Evolutionary conservation across 2,888 invertebrate genomes (phyloP).

Genomic region (Limulus polyphemus): DNA sequence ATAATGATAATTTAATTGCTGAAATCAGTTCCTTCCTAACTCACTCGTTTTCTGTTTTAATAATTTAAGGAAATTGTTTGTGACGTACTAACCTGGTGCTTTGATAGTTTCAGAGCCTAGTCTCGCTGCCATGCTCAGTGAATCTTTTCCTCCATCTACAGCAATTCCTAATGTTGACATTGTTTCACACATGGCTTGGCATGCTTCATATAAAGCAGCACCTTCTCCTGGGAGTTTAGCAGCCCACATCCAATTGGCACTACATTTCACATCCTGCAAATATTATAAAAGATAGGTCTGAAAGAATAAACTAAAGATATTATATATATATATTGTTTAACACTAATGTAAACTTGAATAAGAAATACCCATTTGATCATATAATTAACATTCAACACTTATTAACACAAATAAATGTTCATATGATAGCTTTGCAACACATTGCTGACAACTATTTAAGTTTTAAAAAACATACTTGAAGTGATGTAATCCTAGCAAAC

Average conservation of each 20-base stretch:
- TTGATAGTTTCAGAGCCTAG: constrained; percentile 52
- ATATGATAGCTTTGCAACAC: background rate
- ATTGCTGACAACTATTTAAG: background rate
- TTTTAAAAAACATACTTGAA: constrained; percentile 38
- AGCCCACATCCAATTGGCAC: constrained; percentile 99
- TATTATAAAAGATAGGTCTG: background rate
- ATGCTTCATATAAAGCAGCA: constrained; percentile 71
- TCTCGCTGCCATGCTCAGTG: constrained; percentile 89
- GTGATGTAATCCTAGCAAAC: constrained; percentile 48
- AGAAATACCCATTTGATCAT: too few relatives aligned
- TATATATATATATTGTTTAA: too few relatives aligned
- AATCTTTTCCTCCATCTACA: constrained; percentile 94
- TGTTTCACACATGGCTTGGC: constrained; percentile 69
- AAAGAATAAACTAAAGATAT: too few relatives aligned
- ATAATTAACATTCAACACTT: too few relatives aligned
- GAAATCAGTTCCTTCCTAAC: too few relatives aligned
- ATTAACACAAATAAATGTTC: constrained; percentile 3
- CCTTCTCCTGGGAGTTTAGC: constrained; percentile 91
- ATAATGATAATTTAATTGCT: too few relatives aligned
- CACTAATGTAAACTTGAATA: too few relatives aligned
- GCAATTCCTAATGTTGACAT: constrained; percentile 74
- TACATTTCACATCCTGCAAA: constrained; percentile 83
- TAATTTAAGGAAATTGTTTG: too few relatives aligned
- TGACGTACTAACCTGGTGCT: constrained; percentile 40
- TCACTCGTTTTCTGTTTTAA: too few relatives aligned